These are phyloP conservation scores for Drosophila sulfurigaster DNA, from an alignment of 1,140 invertebrate species.

Conservation along the genomic window DNA sequence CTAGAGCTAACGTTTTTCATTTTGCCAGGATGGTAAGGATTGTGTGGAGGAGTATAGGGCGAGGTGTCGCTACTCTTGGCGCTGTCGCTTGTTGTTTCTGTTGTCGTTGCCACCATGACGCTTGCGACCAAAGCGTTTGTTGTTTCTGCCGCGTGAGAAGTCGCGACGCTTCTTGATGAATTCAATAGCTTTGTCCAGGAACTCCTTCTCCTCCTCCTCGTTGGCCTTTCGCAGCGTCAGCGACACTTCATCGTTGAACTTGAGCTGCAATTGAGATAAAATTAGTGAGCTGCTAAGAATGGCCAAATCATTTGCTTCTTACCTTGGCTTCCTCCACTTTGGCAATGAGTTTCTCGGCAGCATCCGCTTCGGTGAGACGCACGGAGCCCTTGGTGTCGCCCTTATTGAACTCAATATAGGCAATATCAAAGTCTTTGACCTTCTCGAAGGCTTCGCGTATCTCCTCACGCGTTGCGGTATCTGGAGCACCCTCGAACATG, in stretches of 20 bases:
- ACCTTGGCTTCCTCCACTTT: slow-evolving; percentile 88
- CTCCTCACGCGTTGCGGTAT: slow-evolving; percentile 89
- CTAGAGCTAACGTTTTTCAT: slow-evolving; percentile 51
- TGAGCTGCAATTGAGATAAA: slow-evolving; percentile 47
- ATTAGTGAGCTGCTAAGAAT: slow-evolving; percentile 12
- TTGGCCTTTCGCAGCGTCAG: slow-evolving; percentile 87
- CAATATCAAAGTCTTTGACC: slow-evolving; percentile 87
- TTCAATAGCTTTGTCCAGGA: slow-evolving; percentile 88
- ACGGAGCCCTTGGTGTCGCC: slow-evolving; percentile 91
- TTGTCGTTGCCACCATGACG: slow-evolving; percentile 79
- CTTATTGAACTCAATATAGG: slow-evolving; percentile 91
- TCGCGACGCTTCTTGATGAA: slow-evolving; percentile 87
- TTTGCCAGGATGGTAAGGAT: slow-evolving; percentile 4
- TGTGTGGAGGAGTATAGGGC: neutral
- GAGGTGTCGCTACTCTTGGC: slow-evolving; percentile 46
- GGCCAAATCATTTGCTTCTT: neutral
- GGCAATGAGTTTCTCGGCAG: slow-evolving; percentile 88
- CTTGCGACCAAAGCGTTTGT: slow-evolving; percentile 79
- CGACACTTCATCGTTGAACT: slow-evolving; percentile 86
- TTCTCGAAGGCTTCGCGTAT: slow-evolving; percentile 89
- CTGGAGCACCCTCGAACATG: slow-evolving; percentile 87
- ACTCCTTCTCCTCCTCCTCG: slow-evolving; percentile 90
- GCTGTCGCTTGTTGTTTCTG: slow-evolving; percentile 62
- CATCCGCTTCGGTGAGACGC: slow-evolving; percentile 89
- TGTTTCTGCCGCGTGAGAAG: slow-evolving; percentile 84